Percentiles rank a stretch among this genome's conserved stretches.
These are phyloP conservation scores for Vannuccia rotundouncinata DNA, from an alignment of 2,888 invertebrate genomes.

Conservation along the genomic window DNA sequence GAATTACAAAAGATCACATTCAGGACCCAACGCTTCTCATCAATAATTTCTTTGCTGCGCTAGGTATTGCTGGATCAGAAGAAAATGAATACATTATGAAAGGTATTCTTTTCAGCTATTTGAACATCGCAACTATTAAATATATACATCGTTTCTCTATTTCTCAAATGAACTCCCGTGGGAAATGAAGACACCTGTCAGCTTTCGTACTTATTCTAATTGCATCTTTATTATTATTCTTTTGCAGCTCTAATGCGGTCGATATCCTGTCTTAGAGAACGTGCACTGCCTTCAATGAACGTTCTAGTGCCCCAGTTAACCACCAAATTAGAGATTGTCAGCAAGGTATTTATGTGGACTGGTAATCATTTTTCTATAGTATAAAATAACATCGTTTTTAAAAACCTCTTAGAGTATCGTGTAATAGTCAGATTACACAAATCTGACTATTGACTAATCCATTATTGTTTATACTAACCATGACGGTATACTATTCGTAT, in stretches of 20 bases:
- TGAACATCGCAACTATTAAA: not conserved
- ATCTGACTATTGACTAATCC: too few relatives aligned
- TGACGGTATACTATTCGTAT: too few relatives aligned
- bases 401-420: too few relatives aligned
- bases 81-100: constrained; percentile 98
- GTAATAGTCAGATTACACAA: too few relatives aligned
- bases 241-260: constrained; percentile 76
- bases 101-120: constrained; percentile 61
- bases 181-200: too few relatives aligned
- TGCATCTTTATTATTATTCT: constrained; percentile 44
- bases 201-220: not conserved
- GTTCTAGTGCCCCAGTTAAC: constrained; percentile 77
- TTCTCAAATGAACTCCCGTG: too few relatives aligned
- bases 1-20: constrained; percentile 38
- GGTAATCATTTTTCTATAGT: too few relatives aligned
- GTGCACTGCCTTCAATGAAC: constrained; percentile 70
- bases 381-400: too few relatives aligned
- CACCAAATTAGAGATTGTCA: constrained; percentile 70
- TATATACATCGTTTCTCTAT: too few relatives aligned
- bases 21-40: constrained; percentile 37
- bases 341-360: constrained; percentile 61
- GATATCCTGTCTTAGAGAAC: constrained; percentile 72
- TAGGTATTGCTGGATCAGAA: constrained; percentile 61
- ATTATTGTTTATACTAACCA: too few relatives aligned
- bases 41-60: constrained; percentile 38